Base-by-base conservation (phyloP, 2,888 invertebrate species). In the Philopedon plagiatum region DNA sequence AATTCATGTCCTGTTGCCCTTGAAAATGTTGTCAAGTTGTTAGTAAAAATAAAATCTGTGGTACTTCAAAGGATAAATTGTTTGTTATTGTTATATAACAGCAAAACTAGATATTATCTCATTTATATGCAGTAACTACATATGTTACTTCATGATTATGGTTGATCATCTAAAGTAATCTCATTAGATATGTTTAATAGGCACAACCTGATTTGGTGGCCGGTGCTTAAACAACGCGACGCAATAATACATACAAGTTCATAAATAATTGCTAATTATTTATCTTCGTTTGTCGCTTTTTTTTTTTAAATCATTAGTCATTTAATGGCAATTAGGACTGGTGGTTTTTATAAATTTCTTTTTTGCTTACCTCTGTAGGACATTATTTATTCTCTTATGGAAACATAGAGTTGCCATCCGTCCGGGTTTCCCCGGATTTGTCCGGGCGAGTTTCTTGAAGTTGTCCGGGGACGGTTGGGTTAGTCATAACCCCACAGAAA, bases 1-100 rank as follows among this genome's bases (percentile, higher is more conserved):
- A 46, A 61, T 61, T 46, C 61, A 61, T 61, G 61, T 41, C 32
- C 61, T 19, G 44, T 46, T 29, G 56, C 32, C 65, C 65, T 65
- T 65, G 65, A 65, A 60, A 19, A 60, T 46, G 46, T 23, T 46
- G 44, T 61, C 46, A 58, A 51, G 21, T 54, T 7, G 37, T 34
- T 23, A 37, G 49, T 23, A 21, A 19, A 63, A 63, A 63, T 63
- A 21, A 21, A 37, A 63, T 63, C 51, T 37, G 49, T 32, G 32
- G 9, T 34, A 32, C 34, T 56, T 56, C 34, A 34, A 56, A 15
- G 15, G 41, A 39, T 58, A 23, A 58, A 58, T 39, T 58, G 41
- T 58, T 58, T 11, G 39, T 39, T 39, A 37, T 37, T 39, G 58
- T 58, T 58, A 58, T 23, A 58, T 26, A 29, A 61, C 46, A 9